These are phyloP conservation scores for Drosophila helvetica DNA, from an alignment of 2,888 invertebrate species.

Conservation along the genomic window DNA sequence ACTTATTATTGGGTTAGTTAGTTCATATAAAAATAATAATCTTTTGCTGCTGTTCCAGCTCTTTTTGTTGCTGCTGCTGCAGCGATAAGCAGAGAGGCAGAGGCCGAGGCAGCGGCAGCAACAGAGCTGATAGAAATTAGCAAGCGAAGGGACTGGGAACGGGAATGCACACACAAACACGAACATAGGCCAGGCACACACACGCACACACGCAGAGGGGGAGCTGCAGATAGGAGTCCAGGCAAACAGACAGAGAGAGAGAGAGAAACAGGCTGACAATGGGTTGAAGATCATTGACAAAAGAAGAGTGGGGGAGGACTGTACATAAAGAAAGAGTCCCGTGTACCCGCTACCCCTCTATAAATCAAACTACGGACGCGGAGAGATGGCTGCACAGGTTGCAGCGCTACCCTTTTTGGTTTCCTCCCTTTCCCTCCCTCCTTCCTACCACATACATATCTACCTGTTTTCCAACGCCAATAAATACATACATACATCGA, in stretches of 20 bases:
- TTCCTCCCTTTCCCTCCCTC: conserved; percentile 2
- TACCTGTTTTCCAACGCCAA: conserved; percentile 40
- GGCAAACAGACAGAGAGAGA: background rate
- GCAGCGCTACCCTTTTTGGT: background rate
- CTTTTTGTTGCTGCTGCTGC: conserved; percentile 38
- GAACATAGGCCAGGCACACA: background rate
- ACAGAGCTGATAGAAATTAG: conserved; percentile 17
- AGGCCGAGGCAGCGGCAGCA: background rate
- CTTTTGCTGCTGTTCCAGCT: conserved; percentile 35
- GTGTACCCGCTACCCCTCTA: background rate
- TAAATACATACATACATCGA: conserved; percentile 53
- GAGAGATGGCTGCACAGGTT: background rate
- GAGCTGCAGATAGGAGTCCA: background rate
- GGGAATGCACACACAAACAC: background rate
- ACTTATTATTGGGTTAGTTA: conserved; percentile 78
- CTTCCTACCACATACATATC: background rate
- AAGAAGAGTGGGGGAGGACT: background rate
- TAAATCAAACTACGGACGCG: background rate
- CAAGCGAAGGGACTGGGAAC: background rate
- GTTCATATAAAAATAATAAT: conserved; percentile 70
- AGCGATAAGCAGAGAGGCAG: conserved; percentile 56
- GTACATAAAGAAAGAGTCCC: background rate
- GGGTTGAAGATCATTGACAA: background rate
- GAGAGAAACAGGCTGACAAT: background rate
- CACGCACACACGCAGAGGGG: background rate